Base-by-base conservation (phyloP, 1,140 invertebrate genomes). In the Drosophila lacertosa region DNA sequence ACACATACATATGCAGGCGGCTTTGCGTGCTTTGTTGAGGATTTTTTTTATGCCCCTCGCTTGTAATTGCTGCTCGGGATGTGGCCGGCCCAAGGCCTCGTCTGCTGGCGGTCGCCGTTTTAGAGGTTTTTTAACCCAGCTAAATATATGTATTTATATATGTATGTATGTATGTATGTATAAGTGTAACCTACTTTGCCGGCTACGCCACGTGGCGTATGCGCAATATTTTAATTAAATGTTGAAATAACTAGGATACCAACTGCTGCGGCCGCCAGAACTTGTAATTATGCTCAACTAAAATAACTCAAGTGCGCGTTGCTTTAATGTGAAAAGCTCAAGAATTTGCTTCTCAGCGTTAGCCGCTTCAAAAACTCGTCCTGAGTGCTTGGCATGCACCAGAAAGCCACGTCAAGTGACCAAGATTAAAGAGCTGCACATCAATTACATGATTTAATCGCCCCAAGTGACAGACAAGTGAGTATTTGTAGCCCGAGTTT, bases 201-300 rank as follows among this genome's bases (percentile, higher is more conserved):
- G 67, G 51, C 29, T 37, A 18, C 13, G 39, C 63, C 64, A 62
- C 64, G 59, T 63, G 59, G 59, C 78, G 59, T 55, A 69, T 69
- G 50, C 2, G 69, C 59, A 74, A 66, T 77, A 48, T 59, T 77
- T 74, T 77, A 81, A 82, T 81, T 82, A 77, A 81, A 77, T 71
- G 59, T 54, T 58, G 3, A 75, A 69, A 69, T 5, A 40, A 37
- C 58, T 39, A 40, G 35, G 44, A 26, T 44, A 24, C 11, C 29
- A 35, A 47, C 13, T 22, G 24, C 53, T 33, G 24, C 24, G 44
- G 54, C n/a, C 13, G 26, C n/a, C 18, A 48, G 15, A 44, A 63
- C 26, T 29, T 33, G 29, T 32, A 58, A 50, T 66, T 32, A 63
- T 47, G 62, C 29, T 47, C 20, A 35, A 40, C 44, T 20, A 4